A percentile compares a stretch with the other conserved stretches of the same genome.
Evolutionary conservation across 2,113 vertebrate genomes (phyloP).

Genomic region (Enhydra lutris): DNA sequence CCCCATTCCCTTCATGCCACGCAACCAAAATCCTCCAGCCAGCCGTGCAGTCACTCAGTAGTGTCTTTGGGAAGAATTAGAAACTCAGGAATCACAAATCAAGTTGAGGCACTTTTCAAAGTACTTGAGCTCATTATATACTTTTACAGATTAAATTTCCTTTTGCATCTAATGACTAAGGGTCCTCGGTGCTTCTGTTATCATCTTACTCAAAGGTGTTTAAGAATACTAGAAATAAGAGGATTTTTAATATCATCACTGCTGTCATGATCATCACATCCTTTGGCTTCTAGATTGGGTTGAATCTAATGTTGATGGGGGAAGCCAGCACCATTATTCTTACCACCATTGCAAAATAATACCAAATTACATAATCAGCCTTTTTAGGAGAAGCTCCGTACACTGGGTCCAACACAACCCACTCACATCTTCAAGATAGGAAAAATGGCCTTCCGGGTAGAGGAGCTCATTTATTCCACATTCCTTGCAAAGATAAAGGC

Average conservation of each 20-base stretch:
- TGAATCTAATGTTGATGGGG: background rate
- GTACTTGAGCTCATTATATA: background rate
- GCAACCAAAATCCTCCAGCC: background rate
- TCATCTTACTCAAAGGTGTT: background rate
- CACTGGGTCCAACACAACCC: background rate
- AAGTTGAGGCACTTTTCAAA: background rate
- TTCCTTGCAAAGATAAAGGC: background rate
- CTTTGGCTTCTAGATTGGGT: background rate
- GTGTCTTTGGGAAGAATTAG: background rate
- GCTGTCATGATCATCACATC: background rate
- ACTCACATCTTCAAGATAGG: background rate
- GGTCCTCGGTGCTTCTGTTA: background rate
- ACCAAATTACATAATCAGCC: background rate
- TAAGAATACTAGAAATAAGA: background rate
- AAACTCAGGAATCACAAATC: background rate
- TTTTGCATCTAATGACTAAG: background rate
- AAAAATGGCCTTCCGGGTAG: background rate
- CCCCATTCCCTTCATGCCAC: background rate
- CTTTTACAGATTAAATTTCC: background rate
- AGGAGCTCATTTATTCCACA: background rate
- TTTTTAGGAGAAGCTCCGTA: background rate
- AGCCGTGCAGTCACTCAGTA: background rate
- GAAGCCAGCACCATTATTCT: background rate
- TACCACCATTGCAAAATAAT: background rate
- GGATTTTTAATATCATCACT: background rate